Conservation (phyloP, 2,797 vertebrate genomes). For the Cryptoprocta ferox region DNA sequence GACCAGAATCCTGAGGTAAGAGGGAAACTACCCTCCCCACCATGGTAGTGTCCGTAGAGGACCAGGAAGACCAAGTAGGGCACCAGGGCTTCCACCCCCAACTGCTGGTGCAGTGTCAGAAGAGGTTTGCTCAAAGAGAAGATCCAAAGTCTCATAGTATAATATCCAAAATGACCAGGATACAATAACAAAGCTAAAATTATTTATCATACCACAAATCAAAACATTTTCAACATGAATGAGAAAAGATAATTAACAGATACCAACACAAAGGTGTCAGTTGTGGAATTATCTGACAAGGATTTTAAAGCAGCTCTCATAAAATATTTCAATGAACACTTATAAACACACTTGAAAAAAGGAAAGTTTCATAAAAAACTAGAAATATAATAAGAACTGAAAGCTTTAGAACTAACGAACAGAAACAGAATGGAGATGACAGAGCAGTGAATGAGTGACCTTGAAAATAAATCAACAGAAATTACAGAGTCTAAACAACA, state of each 20-base stretch:
- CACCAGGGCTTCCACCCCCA: not conserved
- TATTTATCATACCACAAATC: not conserved
- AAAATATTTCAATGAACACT: not conserved
- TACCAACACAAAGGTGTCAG: not conserved
- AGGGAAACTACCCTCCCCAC: not conserved
- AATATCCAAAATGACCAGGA: not conserved
- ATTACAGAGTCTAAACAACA: not conserved
- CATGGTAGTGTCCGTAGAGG: not conserved
- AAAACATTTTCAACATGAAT: not conserved
- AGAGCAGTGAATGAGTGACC: not conserved
- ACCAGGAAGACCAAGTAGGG: not conserved
- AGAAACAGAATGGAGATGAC: not conserved
- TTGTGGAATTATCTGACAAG: not conserved
- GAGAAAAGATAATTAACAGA: not conserved
- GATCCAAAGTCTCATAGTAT: not conserved
- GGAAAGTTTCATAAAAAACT: not conserved
- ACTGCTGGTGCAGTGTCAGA: not conserved
- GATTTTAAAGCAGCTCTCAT: not conserved
- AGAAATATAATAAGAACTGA: not conserved
- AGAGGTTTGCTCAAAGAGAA: not conserved
- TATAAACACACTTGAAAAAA: not conserved
- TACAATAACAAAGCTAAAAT: slow-evolving; percentile 19
- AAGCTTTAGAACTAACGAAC: not conserved
- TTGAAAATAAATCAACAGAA: not conserved
- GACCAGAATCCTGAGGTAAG: not conserved